Evolutionary conservation across 1,140 invertebrate species (phyloP), one percentile per base, ranked within the genome.

Genomic region (Octopus bimaculoides): DNA sequence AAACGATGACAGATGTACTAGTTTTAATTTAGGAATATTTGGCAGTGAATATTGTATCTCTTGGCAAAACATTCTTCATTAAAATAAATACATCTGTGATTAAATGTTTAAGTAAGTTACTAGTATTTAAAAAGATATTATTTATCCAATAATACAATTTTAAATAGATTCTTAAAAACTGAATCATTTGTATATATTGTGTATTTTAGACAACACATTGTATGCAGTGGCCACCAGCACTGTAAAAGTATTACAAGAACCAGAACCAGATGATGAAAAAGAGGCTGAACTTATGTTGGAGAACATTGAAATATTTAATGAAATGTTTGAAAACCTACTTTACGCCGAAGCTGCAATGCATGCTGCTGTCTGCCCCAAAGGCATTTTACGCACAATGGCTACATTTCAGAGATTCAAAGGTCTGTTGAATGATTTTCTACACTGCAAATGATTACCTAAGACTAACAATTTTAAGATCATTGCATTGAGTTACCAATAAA

Each of bases 301-400:
- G 78, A 89, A 89, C 76, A 90, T 90, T 75, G 89, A 90, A 80
- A 89, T 88, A 75, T 90, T 90, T 81, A 90, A 90, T 82, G 89
- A 90, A 79, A 82, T 90, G 52, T 89, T 90, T 85, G 89, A 90
- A 80, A 87, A 89, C 82, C 86, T 84, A 20, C 87, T 86, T 69
- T 90, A 87, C 84, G 88, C 88, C 73, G 88, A 89, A 78, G 89
- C 89, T 73, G 89, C 89, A 75, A 86, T 89, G 52, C 89, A 90
- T 85, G 89, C 89, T 78, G 89, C 89, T 14, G 89, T 89, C 82
- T 89, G 89, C 82, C 89, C 89, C 0, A 90, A 90, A 81, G 89
- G 89, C 66, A 90, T 90, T 66, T 82, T 90, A 0, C 82, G 89
- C 26, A 90, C 88, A 52, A 85, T 87, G 53, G 89, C 89, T 52